Base-by-base conservation (phyloP, 2,113 vertebrate genomes). In the Gallinago paraguaiae region DNA sequence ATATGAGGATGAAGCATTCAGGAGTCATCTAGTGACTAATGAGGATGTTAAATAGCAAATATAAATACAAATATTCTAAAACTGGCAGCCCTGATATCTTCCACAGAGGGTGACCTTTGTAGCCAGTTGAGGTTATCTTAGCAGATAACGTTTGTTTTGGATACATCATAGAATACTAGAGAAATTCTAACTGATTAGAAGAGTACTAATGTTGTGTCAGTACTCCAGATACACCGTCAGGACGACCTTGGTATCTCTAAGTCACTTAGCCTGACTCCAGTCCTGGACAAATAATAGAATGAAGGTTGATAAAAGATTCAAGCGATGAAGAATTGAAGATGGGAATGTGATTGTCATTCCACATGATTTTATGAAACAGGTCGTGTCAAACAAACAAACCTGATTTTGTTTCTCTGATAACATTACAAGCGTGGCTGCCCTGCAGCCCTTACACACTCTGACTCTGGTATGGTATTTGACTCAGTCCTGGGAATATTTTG, bases 401-500 rank as follows among this genome's bases (percentile, higher is more conserved):
- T 37, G 12, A 22, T 41, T 87, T 69, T 78, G 33, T 79, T 64
- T 60, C 9, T 0, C 22, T 65, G 39, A 15, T 45, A 60, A 53
- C 35, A 7, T 72, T 53, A 11, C 33, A 35, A 87, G 15, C 17
- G 0, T 6, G 27, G n/a, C 14, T 90, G n/a, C 35, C 35, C 33
- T 20, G 57, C 53, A 57, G 82, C 57, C 79, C 51, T 56, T 46
- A 13, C 31, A 10, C 11, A 22, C 35, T 61, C 77, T 89, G 80
- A 64, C 63, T 81, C 86, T 17, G 17, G 35, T 2, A 27, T 3
- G 10, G 27, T 46, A 35, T 63, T 93, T 92, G 51, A 76, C 53
- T 94, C 74, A 95, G 54, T 41, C 69, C 12, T 54, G 77, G 75
- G 89, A 87, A 82, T 89, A 87, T 88, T 92, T 63, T 76, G 74